Conservation (phyloP, 2,113 vertebrate species). For the Brienomyrus longianalis region DNA sequence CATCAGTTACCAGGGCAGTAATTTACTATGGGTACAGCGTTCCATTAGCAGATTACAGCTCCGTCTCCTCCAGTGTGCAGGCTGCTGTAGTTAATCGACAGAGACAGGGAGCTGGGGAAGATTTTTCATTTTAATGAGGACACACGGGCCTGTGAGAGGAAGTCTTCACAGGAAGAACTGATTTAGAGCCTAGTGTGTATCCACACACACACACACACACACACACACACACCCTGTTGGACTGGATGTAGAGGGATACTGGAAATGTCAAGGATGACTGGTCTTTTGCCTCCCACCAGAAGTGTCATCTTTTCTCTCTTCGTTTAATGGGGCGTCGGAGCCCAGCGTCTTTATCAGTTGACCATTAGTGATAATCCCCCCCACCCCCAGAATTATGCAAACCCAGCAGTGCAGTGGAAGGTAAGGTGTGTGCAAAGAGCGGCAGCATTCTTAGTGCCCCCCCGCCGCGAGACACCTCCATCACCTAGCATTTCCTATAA, state of each 20-base stretch:
- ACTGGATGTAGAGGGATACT: neutral
- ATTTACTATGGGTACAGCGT: slow-evolving; percentile 33
- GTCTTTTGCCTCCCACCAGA: neutral
- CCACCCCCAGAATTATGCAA: neutral
- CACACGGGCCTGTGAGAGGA: slow-evolving; percentile 2
- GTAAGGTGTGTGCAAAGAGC: neutral
- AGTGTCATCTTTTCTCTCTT: neutral
- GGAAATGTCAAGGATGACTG: neutral
- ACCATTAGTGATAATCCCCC: neutral
- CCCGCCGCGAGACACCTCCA: neutral
- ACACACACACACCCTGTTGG: neutral
- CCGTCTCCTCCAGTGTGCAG: neutral
- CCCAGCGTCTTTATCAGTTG: neutral
- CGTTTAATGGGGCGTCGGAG: neutral
- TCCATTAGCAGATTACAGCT: slow-evolving; percentile 42
- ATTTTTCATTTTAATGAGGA: slow-evolving; percentile 10
- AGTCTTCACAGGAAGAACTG: neutral
- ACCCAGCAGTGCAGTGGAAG: neutral
- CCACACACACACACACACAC: neutral
- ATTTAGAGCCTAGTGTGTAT: neutral
- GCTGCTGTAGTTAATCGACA: slow-evolving; percentile 7
- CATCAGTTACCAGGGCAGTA: slow-evolving; percentile 33
- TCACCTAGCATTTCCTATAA: neutral
- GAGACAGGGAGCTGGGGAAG: neutral
- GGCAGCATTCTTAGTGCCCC: neutral